Percentiles rank a stretch among this genome's conserved stretches.
Evolutionary conservation across 2,797 vertebrate genomes (phyloP).

Genomic region (Pseudocheirus occidentalis): DNA sequence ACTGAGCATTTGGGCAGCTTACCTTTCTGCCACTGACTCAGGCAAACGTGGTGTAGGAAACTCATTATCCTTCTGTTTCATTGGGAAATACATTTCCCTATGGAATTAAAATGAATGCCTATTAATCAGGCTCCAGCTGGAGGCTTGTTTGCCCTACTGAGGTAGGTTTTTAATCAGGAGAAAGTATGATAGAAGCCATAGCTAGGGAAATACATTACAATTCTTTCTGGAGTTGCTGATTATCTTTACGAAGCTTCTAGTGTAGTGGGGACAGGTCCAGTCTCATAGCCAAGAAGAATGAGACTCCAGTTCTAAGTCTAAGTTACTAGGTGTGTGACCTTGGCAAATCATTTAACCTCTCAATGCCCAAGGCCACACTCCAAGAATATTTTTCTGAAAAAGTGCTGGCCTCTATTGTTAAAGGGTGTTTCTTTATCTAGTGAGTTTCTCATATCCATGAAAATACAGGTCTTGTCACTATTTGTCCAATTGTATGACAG

Average conservation of each 20-base stretch:
- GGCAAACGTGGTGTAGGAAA: background rate
- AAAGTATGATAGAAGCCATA: slow-evolving; percentile 6
- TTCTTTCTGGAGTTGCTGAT: background rate
- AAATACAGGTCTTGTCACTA: background rate
- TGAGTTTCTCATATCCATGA: background rate
- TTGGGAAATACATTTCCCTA: slow-evolving; percentile 1
- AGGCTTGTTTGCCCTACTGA: slow-evolving; percentile 12
- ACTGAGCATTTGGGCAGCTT: slow-evolving; percentile 44
- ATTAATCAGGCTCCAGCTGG: slow-evolving; percentile 38
- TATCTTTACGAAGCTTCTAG: background rate
- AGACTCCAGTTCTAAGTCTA: background rate
- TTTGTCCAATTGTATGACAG: background rate
- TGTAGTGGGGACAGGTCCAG: background rate
- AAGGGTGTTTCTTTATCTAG: background rate
- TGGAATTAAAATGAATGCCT: background rate
- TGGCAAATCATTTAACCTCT: background rate
- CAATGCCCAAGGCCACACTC: background rate
- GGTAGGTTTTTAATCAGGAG: slow-evolving; percentile 46
- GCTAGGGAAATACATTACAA: background rate
- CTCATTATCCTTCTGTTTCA: slow-evolving; percentile 16
- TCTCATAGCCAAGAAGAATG: background rate
- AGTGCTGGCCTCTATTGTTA: background rate
- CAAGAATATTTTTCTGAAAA: background rate
- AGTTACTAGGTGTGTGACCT: background rate
- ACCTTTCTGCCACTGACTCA: slow-evolving; percentile 61